These are phyloP conservation scores for Anguilla rostrata DNA, from an alignment of 2,113 vertebrate genomes.

Conservation along the genomic window DNA sequence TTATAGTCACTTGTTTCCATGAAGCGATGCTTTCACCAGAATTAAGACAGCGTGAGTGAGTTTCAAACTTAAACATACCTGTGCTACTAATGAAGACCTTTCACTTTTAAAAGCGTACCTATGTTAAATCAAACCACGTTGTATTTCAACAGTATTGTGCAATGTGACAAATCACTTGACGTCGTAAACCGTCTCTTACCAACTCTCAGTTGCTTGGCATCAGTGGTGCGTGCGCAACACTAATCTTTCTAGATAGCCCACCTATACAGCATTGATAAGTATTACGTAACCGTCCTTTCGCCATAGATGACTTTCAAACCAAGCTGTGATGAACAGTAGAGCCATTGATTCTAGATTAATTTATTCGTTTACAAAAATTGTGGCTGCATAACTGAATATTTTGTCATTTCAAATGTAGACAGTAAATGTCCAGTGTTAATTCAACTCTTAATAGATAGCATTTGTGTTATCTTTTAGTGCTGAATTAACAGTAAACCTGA, in stretches of 20 bases:
- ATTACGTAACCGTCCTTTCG: neutral
- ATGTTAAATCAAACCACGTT: neutral
- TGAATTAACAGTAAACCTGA: no score
- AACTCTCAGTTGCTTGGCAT: neutral
- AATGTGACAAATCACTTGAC: neutral
- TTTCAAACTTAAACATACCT: neutral
- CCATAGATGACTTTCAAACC: neutral
- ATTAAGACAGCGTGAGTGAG: neutral
- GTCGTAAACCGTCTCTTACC: neutral
- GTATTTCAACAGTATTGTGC: neutral
- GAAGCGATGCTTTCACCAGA: neutral
- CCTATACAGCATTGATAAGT: neutral
- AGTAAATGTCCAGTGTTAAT: no score
- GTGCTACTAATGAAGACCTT: no score
- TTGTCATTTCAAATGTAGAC: no score
- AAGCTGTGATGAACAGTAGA: neutral
- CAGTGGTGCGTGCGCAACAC: neutral
- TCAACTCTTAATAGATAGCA: no score
- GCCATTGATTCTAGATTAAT: no score
- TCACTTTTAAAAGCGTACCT: neutral
- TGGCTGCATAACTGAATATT: no score
- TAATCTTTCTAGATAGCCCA: neutral
- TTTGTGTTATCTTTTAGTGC: no score
- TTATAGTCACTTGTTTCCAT: neutral
- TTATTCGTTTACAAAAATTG: no score